phyloP scores from a whole-genome alignment of 2,888 invertebrate genomes.

The Rugalucina vietnamica region DNA sequence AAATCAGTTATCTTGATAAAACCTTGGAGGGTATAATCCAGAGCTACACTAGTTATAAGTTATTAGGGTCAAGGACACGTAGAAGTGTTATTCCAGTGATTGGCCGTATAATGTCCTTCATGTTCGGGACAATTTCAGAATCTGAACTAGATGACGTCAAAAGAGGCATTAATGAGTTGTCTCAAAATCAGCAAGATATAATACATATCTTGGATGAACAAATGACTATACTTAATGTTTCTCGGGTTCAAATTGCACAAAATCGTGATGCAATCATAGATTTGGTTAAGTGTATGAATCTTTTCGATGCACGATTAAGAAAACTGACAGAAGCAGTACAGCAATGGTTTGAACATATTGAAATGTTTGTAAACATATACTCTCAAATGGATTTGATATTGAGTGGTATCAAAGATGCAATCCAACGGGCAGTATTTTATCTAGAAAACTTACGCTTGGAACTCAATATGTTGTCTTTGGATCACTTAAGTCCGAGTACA shows the following conservation, averaged over 20 bases:
- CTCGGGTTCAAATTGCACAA: neutral
- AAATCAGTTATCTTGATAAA: neutral
- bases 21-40: neutral
- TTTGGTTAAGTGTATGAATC: neutral
- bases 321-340: neutral
- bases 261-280: neutral
- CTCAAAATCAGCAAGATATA: neutral
- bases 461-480: neutral
- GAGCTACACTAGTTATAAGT: neutral
- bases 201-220: neutral
- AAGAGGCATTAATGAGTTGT: neutral
- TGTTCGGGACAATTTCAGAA: constrained; percentile 3
- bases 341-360: neutral
- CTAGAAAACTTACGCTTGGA: neutral
- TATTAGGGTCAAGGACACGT: neutral
- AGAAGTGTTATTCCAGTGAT: neutral
- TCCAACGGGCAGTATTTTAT: neutral
- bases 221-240: neutral
- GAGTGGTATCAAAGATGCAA: neutral
- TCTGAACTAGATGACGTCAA: neutral
- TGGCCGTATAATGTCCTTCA: neutral
- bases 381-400: neutral
- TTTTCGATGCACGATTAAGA: neutral
- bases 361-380: neutral
- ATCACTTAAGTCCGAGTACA: neutral